Evolutionary conservation across 1,140 invertebrate genomes (phyloP).

Genomic region (Neuroterus valhalla): DNA sequence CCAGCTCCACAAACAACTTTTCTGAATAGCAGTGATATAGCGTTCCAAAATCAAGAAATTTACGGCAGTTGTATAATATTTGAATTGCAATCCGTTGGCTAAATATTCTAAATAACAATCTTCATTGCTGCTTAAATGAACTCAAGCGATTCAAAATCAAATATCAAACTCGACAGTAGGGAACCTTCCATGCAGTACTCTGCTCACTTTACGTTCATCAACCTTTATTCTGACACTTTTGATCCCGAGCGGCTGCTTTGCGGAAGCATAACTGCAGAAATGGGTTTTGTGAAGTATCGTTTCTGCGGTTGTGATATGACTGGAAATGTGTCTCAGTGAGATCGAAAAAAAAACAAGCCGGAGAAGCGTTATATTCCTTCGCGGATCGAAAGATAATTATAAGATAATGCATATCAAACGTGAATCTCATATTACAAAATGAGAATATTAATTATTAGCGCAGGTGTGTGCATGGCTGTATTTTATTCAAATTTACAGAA

Average conservation of each 20-base stretch:
- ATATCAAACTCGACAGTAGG: not conserved
- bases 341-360: not conserved
- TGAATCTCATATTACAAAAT: not conserved
- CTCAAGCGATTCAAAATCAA: conserved; percentile 2
- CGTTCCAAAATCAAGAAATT: not conserved
- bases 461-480: not conserved
- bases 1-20: too few relatives aligned
- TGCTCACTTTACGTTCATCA: not conserved
- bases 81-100: not conserved
- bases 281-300: conserved; percentile 15
- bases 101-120: not conserved
- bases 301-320: conserved; percentile 6
- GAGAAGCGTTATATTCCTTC: conserved; percentile 11
- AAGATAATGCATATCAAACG: conserved; percentile 1
- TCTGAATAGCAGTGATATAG: not conserved
- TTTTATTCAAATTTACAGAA: not conserved
- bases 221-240: conserved; percentile 9
- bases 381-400: conserved; percentile 1
- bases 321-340: not conserved
- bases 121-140: not conserved
- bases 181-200: not conserved
- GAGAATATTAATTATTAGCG: conserved; percentile 7
- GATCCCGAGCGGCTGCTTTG: conserved; percentile 1
- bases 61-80: not conserved
- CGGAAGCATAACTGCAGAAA: conserved; percentile 11